Conservation (phyloP, 2,797 vertebrate genomes). For the Acanthornis magna region DNA sequence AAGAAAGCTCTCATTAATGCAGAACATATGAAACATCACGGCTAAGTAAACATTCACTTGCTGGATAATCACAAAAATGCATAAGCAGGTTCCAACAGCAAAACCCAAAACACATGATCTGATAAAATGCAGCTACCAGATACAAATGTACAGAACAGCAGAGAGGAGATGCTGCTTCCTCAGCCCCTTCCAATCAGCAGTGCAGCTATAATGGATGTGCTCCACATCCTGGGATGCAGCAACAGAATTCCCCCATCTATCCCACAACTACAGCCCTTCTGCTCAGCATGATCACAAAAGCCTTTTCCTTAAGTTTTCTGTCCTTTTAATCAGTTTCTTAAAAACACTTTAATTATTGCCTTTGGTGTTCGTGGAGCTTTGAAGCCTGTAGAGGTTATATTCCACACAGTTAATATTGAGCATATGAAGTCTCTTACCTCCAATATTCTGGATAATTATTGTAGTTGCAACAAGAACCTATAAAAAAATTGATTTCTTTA, state of each 20-base stretch:
- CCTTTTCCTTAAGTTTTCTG: background rate
- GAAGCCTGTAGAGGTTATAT: background rate
- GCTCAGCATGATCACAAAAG: background rate
- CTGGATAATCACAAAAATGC: background rate
- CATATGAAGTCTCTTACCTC: slow-evolving; percentile 83
- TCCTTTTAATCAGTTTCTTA: background rate
- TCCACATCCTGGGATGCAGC: background rate
- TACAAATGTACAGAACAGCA: fast-evolving
- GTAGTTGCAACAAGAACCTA: slow-evolving; percentile 87
- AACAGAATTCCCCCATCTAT: background rate
- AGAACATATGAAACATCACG: background rate
- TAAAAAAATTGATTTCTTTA: slow-evolving; percentile 60
- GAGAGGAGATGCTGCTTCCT: background rate
- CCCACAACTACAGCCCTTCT: background rate
- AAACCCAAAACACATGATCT: background rate
- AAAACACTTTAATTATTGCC: background rate
- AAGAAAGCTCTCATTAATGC: background rate
- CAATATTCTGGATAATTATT: slow-evolving; percentile 93
- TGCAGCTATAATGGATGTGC: background rate
- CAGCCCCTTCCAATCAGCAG: background rate
- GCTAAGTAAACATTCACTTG: background rate
- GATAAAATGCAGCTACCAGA: background rate
- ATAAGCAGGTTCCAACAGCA: background rate
- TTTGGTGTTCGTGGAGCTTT: background rate
- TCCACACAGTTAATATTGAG: background rate